Conservation (phyloP, 2,113 vertebrate genomes). For the Aegypius monachus region DNA sequence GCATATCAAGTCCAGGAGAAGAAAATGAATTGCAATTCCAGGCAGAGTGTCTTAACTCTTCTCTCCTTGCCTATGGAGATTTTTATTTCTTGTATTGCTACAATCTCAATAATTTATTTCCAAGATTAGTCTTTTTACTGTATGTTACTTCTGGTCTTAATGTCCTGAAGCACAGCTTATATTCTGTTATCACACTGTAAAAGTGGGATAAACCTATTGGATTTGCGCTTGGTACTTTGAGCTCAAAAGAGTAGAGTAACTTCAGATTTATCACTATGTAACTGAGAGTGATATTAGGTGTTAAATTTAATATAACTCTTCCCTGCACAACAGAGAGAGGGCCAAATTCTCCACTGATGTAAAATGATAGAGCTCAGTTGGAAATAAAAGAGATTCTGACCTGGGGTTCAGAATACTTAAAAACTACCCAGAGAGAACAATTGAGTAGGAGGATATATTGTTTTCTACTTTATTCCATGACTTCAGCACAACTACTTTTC, state of each 20-base stretch:
- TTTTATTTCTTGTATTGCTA: not conserved
- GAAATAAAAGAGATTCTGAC: not conserved
- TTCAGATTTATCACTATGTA: not conserved
- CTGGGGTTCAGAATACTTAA: not conserved
- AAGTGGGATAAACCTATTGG: not conserved
- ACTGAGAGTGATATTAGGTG: not conserved
- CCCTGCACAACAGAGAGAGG: not conserved
- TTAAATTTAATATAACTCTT: not conserved
- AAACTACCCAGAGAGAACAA: not conserved
- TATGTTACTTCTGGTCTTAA: not conserved
- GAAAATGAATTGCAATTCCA: conserved; percentile 5
- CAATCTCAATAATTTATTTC: not conserved
- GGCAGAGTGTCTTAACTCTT: not conserved
- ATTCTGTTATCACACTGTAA: not conserved
- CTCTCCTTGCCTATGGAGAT: not conserved
- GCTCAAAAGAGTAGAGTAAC: not conserved
- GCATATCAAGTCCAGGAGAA: not conserved
- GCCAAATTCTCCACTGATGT: not conserved
- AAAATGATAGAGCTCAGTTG: not conserved
- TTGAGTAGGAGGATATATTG: not conserved
- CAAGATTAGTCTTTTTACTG: not conserved
- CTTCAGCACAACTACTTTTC: not conserved
- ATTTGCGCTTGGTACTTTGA: not conserved
- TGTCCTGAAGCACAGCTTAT: not conserved
- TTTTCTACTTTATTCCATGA: conserved; percentile 2